Base-by-base conservation (phyloP, 2,113 vertebrate species). In the Mirza zaza region DNA sequence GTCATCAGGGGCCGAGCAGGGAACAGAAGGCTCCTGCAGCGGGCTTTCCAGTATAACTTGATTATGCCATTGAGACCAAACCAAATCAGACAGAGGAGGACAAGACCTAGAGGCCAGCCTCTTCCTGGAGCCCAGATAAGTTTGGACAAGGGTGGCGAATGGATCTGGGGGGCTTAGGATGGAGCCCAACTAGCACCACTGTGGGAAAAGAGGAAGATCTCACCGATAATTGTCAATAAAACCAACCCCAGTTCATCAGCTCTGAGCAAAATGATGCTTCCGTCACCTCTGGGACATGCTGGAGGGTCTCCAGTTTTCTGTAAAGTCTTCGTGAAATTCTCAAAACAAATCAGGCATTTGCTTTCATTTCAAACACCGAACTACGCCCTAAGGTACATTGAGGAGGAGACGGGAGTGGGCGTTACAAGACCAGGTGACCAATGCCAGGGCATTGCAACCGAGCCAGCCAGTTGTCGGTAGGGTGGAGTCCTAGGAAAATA, bases 221-320 rank as follows among this genome's bases (percentile, higher is more conserved):
- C 5, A 3, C 36, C n/a, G 70, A 10, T 23, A 5, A 45, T 23
- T 17, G 0, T 32, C 9, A 7, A 1, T 73, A 8, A 50, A 42
- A 6, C 79, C 36, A n/a, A 29, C 52, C n/a, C 52, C 39, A 12
- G 0, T 10, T 61, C 20, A 2, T 57, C 42, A 71, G 17, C 29
- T 39, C 48, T 1, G 2, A 73, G 18, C 59, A 15, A 36, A 59
- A 52, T 57, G 63, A 50, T 6, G 50, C 57, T 63, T 36, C 45
- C 52, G 8, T 2, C 6, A 42, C 39, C 57, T n/a, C 57, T n/a
- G n/a, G 25, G 25, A 17, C 4, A 3, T 77, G 59, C 93, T 61
- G 34, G 13, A 39, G 8, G 0, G 8, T 48, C 32, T 45, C 57
- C 32, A 42, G 55, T 63, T 52, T 86, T 36, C 59, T 27, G 27